Percentiles rank a stretch among this genome's conserved stretches.
Evolutionary conservation across 2,113 vertebrate genomes (phyloP).

Genomic region (Hippocampus comes): DNA sequence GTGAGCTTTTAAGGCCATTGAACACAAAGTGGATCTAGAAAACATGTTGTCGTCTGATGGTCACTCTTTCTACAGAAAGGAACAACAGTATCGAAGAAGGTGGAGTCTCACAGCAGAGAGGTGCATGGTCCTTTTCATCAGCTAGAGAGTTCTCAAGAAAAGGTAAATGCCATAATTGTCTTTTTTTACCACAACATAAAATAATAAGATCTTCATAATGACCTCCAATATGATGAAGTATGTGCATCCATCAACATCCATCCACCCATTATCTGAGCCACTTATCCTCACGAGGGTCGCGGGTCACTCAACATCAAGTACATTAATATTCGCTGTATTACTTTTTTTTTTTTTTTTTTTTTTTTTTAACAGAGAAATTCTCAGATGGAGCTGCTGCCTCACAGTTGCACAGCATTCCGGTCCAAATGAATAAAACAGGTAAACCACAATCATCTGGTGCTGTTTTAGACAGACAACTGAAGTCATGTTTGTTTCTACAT

Average conservation of each 20-base stretch:
- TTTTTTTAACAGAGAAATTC: neutral
- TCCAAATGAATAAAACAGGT: slow-evolving; percentile 19
- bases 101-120: slow-evolving; percentile 23
- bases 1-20: slow-evolving; percentile 37
- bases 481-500: neutral
- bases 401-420: neutral
- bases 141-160: slow-evolving; percentile 24
- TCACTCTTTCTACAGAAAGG: slow-evolving; percentile 26
- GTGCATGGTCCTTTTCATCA: slow-evolving; percentile 51
- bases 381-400: neutral
- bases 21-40: neutral
- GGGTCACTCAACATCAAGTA: neutral
- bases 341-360: slow-evolving; percentile 1
- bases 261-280: too few species aligned
- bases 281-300: too few species aligned
- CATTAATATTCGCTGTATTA: neutral
- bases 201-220: neutral
- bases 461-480: neutral
- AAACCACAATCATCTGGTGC: neutral
- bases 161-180: slow-evolving; percentile 28
- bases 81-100: slow-evolving; percentile 23
- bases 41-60: neutral
- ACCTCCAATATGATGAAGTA: neutral
- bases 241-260: neutral
- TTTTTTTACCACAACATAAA: neutral